Evolutionary conservation across 92 coral and sea anemone species (phyloP).

Genomic region (Umimayanthus chanpuru): DNA sequence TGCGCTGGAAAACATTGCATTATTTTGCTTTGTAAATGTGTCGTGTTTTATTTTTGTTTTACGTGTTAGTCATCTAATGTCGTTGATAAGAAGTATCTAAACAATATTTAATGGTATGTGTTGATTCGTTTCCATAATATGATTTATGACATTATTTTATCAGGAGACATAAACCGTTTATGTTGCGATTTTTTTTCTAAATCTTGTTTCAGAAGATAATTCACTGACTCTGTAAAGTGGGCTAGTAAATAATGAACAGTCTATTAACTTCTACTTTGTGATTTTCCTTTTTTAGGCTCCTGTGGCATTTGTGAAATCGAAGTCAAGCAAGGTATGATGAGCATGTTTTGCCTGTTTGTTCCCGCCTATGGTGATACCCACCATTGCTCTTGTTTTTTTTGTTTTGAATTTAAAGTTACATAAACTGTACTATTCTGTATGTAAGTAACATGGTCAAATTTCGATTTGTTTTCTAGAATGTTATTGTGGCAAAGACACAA

Average conservation of each 20-base stretch:
- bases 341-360: background rate
- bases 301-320: constrained; percentile 76
- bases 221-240: background rate
- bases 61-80: too few species aligned
- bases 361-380: background rate
- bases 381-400: background rate
- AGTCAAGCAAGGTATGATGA: constrained; percentile 66
- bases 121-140: too few species aligned
- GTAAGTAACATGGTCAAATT: too few species aligned
- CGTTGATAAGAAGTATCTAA: too few species aligned
- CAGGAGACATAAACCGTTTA: background rate
- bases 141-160: too few species aligned
- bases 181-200: too few species aligned
- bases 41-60: too few species aligned
- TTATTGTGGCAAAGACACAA: constrained; percentile 84
- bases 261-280: background rate
- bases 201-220: background rate
- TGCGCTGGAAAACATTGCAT: too few species aligned
- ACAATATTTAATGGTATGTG: too few species aligned
- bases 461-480: constrained; percentile 57
- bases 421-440: background rate
- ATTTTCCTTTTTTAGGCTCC: constrained; percentile 54
- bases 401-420: constrained; percentile 2
- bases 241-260: background rate
- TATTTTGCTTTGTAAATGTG: too few species aligned